Base-by-base conservation (phyloP, 92 coral and sea anemone species). In the Zoanthus sociatus region DNA sequence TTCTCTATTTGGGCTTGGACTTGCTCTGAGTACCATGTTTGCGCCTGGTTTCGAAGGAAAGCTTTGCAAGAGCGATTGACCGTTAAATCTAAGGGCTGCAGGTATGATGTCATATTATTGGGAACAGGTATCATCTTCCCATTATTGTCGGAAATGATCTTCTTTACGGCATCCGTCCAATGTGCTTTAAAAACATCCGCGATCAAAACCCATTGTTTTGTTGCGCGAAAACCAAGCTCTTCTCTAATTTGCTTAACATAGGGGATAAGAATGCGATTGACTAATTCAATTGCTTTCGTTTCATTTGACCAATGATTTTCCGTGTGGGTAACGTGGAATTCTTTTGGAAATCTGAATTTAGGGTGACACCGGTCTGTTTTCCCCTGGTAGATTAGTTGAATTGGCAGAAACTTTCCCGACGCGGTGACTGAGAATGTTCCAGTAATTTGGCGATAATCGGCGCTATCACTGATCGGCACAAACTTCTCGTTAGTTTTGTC, bases 151-250 rank as follows among this genome's bases (percentile, higher is more conserved):
- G 87, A 79, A 50, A 81, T 71, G 74, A 78, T 51, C 86, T 87
- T 66, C 86, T 87, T 87, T 63, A 78, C 86, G 68, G 87, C 90
- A 79, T 88, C 90, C 67, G 86, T 88, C 90, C 87, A 88, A 78
- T 88, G 90, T 78, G 87, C 90, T 79, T 88, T 88, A 76, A 88
- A 88, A 72, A 79, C 90, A 88, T 88, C 90, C 69, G 82, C 86
- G 73, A 87, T 44, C 79, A 87, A 71, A 70, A 87, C 86, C 90
- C 86, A 87, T 79, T 78, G 78, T 67, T 87, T 75, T 67, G 74
- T 75, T 55, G 56, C 53, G 33, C 75, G 83, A 55, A 86, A 63
- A 75, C 71, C 71, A 46, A 84, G 70, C 70, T 73, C 67, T 61
- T 58, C 83, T 30, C 83, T 75, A 55, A 33, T 55, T 78, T 78